phyloP scores from a whole-genome alignment of 2,113 vertebrate genomes.

The Tricholaema leucomelas region DNA sequence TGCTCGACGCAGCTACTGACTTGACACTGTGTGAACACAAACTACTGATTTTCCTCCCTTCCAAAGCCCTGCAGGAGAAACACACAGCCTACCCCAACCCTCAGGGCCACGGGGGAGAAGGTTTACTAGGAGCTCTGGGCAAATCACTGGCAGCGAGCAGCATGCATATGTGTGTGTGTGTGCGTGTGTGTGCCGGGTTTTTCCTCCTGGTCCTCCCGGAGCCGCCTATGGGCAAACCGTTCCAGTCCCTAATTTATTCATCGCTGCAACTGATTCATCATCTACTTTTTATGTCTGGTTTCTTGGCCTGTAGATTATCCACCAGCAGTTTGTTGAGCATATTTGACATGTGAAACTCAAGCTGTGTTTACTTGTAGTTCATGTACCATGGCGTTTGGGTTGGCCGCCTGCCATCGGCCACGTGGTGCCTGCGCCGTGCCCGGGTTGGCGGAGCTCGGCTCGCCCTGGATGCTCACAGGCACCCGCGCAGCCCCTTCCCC shows the following conservation, averaged over 20 bases:
- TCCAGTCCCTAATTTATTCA: constrained; percentile 62
- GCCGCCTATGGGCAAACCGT: constrained; percentile 2
- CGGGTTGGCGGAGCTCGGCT: constrained; percentile 33
- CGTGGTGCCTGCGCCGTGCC: constrained; percentile 37
- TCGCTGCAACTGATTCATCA: constrained; percentile 64
- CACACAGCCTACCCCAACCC: neutral
- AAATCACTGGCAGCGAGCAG: neutral
- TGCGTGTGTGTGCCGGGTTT: neutral
- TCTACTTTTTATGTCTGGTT: constrained; percentile 62
- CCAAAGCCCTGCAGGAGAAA: neutral
- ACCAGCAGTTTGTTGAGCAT: constrained; percentile 71
- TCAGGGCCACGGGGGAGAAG: neutral
- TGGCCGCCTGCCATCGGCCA: constrained; percentile 62
- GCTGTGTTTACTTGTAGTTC: constrained; percentile 72
- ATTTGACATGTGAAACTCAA: constrained; percentile 74
- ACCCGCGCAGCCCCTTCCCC: neutral
- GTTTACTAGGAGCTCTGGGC: neutral
- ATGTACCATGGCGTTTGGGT: constrained; percentile 70
- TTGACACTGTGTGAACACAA: neutral
- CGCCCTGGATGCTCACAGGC: constrained; percentile 25
- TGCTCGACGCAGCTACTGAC: neutral
- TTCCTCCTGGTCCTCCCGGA: neutral
- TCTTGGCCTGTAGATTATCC: constrained; percentile 67
- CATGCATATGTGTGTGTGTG: neutral
- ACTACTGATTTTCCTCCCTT: too few relatives aligned